These are phyloP conservation scores for Drosophila lacteicornis DNA, from an alignment of 1,140 invertebrate species.

Conservation along the genomic window DNA sequence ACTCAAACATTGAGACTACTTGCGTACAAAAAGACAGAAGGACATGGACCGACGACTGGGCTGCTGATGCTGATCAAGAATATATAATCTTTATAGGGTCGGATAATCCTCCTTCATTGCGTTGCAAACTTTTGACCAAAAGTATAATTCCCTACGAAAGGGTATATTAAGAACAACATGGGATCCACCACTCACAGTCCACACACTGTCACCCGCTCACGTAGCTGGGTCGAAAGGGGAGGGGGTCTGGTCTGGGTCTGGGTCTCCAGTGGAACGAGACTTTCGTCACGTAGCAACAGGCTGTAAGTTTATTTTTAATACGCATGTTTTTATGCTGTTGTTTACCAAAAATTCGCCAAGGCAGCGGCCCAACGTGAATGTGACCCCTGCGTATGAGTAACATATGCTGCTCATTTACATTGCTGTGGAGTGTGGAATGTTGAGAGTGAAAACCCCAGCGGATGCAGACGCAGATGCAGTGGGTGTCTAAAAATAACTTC, in stretches of 20 bases:
- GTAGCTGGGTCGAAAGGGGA: constrained; percentile 1
- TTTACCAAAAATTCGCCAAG: constrained; percentile 57
- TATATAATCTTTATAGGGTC: background rate
- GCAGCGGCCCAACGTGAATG: constrained; percentile 18
- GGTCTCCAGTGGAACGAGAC: constrained; percentile 36
- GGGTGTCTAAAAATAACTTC: constrained; percentile 77
- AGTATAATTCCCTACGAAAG: background rate
- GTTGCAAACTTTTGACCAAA: background rate
- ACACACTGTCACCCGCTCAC: constrained; percentile 17
- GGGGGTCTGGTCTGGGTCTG: background rate
- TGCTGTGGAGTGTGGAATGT: background rate
- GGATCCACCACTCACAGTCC: constrained; percentile 22
- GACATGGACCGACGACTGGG: no score
- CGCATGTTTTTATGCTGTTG: constrained; percentile 61
- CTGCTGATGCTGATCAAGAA: background rate
- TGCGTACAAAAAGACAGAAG: no score
- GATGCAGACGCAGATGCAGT: constrained; percentile 50
- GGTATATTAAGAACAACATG: constrained; percentile 9
- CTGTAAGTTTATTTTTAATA: constrained; percentile 64
- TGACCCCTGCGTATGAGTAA: constrained; percentile 31
- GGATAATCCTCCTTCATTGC: background rate
- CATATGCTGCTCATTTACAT: background rate
- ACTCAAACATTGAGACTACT: no score
- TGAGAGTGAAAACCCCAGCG: constrained; percentile 26
- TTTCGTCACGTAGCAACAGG: constrained; percentile 75